These are phyloP conservation scores for Cervus canadensis DNA, from an alignment of 2,113 vertebrate genomes.

Conservation along the genomic window DNA sequence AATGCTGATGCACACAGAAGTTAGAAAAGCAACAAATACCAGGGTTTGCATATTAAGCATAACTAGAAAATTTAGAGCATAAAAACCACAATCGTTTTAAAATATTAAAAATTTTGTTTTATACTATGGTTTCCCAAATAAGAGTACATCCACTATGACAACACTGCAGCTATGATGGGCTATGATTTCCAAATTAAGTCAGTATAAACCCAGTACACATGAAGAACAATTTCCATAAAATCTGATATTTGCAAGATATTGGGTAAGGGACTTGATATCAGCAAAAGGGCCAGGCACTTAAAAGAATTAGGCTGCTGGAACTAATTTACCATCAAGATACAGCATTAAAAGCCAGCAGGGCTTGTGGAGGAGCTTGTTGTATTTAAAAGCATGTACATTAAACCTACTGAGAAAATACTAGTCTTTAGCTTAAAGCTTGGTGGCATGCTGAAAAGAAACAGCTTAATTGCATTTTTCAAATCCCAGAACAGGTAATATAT, in stretches of 20 bases:
- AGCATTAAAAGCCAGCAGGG: constrained; percentile 23
- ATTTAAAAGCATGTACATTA: not conserved
- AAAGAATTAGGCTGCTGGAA: not conserved
- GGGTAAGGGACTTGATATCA: not conserved
- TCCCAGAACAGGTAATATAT: constrained; percentile 13
- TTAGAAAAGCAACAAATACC: not conserved
- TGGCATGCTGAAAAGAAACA: constrained; percentile 38
- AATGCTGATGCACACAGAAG: not conserved
- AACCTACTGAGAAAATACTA: constrained; percentile 58
- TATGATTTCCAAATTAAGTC: not conserved
- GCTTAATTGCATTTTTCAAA: constrained; percentile 45
- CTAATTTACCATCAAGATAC: constrained; percentile 23
- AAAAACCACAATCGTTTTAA: not conserved
- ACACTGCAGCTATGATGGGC: not conserved
- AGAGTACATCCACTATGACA: not conserved
- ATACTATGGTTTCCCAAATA: not conserved
- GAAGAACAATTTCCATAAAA: not conserved
- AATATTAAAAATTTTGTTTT: not conserved
- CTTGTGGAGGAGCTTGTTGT: not conserved
- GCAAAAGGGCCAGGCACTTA: not conserved
- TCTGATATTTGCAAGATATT: not conserved
- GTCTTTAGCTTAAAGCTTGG: constrained; percentile 25
- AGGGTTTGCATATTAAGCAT: not conserved
- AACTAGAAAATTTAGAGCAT: not conserved
- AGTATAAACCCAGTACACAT: not conserved